Evolutionary conservation across 92 coral and sea anemone genomes (phyloP).

Genomic region (Desmophyllum pertusum): DNA sequence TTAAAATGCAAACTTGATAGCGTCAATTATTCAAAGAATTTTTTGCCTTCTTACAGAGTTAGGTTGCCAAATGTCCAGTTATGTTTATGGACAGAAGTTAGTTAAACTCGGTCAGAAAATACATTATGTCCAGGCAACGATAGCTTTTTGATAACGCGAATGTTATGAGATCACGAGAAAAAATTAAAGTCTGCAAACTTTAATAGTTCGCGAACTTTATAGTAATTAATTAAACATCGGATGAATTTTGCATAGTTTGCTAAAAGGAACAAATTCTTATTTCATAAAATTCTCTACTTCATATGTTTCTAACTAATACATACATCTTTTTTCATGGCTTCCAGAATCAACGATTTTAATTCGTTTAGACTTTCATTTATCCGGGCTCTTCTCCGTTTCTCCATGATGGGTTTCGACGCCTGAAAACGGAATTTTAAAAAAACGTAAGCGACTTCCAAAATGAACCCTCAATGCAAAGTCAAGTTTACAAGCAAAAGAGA

Average conservation of each 20-base stretch:
- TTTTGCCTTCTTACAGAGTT: neutral
- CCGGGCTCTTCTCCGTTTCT: slow-evolving; percentile 76
- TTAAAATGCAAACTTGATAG: neutral
- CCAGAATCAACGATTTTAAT: slow-evolving; percentile 69
- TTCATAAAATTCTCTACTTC: neutral
- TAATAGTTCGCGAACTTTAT: neutral
- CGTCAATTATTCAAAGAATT: slow-evolving; percentile 1
- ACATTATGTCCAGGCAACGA: neutral
- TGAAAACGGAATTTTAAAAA: slow-evolving; percentile 30
- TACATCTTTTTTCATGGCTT: slow-evolving; percentile 80
- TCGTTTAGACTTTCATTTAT: slow-evolving; percentile 82
- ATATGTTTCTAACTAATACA: slow-evolving; percentile 19
- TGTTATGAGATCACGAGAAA: neutral
- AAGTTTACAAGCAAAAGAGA: neutral
- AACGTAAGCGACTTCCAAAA: neutral
- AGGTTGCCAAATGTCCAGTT: neutral
- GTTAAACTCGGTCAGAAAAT: neutral
- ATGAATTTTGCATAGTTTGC: neutral
- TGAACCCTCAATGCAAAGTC: neutral
- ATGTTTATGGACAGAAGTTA: too few relatives aligned
- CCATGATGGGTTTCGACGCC: slow-evolving; percentile 90
- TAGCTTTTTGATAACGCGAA: neutral
- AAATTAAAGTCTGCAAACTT: neutral
- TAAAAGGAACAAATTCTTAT: neutral
- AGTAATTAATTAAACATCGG: slow-evolving; percentile 1